A percentile compares a stretch with the other conserved stretches of the same genome.
Conservation (phyloP, 2,113 vertebrate genomes). For the Ophthalmolycus amberensis region DNA sequence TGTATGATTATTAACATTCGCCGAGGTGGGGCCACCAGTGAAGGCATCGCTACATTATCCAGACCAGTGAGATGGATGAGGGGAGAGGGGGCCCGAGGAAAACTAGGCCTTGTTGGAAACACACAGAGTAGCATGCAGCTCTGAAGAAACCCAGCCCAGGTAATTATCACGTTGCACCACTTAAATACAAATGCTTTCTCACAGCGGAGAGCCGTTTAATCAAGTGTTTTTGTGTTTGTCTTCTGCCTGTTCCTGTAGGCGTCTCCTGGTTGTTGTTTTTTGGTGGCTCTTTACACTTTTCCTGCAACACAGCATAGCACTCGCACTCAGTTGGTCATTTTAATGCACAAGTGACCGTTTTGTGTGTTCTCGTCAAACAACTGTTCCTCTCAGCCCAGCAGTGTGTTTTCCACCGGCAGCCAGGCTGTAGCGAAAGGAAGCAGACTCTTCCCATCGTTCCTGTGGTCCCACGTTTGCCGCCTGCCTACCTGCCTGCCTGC, state of each 20-base stretch:
- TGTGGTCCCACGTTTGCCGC: slow-evolving; percentile 30
- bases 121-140: slow-evolving; percentile 36
- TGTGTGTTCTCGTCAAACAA: slow-evolving; percentile 43
- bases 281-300: slow-evolving; percentile 11
- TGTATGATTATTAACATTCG: slow-evolving; percentile 67
- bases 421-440: slow-evolving; percentile 37
- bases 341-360: slow-evolving; percentile 24
- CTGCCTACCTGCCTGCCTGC: slow-evolving; percentile 33
- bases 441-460: slow-evolving; percentile 49
- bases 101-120: slow-evolving; percentile 57
- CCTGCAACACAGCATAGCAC: not conserved
- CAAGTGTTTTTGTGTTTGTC: slow-evolving; percentile 18
- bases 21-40: slow-evolving; percentile 49
- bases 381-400: slow-evolving; percentile 14
- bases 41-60: slow-evolving; percentile 67
- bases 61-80: slow-evolving; percentile 62
- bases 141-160: slow-evolving; percentile 46
- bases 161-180: slow-evolving; percentile 58
- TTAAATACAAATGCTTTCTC: slow-evolving; percentile 69
- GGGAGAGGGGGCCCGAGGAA: slow-evolving; percentile 2
- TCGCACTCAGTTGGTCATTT: slow-evolving; percentile 16
- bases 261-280: not conserved
- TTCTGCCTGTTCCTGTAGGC: not conserved
- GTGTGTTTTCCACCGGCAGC: slow-evolving; percentile 26
- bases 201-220: slow-evolving; percentile 50